These are phyloP conservation scores for Erpobdella octoculata DNA, from an alignment of 2,888 invertebrate species.

Conservation along the genomic window DNA sequence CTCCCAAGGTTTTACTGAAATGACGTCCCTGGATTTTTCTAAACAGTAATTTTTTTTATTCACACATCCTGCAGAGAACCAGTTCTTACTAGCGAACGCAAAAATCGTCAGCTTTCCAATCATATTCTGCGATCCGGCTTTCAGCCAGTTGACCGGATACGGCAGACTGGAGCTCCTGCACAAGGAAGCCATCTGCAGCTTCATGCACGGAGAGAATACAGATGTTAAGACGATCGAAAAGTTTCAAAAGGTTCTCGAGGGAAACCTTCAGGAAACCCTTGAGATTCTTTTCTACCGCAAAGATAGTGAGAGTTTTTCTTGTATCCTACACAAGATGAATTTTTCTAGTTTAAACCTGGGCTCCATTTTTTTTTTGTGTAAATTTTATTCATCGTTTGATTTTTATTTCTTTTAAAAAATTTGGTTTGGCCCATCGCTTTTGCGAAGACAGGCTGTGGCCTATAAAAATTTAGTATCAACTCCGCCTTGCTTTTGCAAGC, in stretches of 20 bases:
- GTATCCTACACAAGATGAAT: not conserved
- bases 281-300: slow-evolving; percentile 99
- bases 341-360: too few species aligned
- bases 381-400: too few species aligned
- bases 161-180: slow-evolving; percentile 85
- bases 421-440: too few species aligned
- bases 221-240: slow-evolving; percentile 89
- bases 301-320: slow-evolving; percentile 62
- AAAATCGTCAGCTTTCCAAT: slow-evolving; percentile 97
- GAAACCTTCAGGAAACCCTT: slow-evolving; percentile 92
- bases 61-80: slow-evolving; percentile 21
- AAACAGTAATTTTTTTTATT: not conserved
- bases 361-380: too few species aligned
- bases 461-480: too few species aligned
- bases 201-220: slow-evolving; percentile 98
- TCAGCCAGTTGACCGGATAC: slow-evolving; percentile 98
- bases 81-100: slow-evolving; percentile 93
- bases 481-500: too few species aligned
- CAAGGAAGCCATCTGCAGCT: slow-evolving; percentile 62
- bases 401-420: too few species aligned
- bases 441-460: too few species aligned
- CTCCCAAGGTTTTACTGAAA: too few species aligned
- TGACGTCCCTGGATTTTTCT: not conserved
- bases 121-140: slow-evolving; percentile 99
- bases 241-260: slow-evolving; percentile 87